These are phyloP conservation scores for Campylomormyrus numenius DNA, from an alignment of 2,113 vertebrate species.

Conservation along the genomic window DNA sequence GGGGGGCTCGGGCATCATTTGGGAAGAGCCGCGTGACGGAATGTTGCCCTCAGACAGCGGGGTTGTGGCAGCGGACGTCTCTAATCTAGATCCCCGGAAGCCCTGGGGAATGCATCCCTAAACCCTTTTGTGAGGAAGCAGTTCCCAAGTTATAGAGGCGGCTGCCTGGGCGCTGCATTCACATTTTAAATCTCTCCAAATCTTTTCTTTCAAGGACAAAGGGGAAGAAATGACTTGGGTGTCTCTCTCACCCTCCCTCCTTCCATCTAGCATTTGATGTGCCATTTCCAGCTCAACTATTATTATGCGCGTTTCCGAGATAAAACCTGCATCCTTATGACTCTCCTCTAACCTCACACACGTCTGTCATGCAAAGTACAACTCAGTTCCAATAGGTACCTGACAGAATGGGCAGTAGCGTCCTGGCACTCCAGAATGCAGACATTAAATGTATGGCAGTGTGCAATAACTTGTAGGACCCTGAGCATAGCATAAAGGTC, in stretches of 20 bases:
- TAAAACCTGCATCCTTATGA: background rate
- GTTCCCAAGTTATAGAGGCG: background rate
- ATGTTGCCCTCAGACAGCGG: background rate
- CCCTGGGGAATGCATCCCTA: background rate
- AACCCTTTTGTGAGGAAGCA: background rate
- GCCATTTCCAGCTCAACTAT: background rate
- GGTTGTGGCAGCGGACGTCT: background rate
- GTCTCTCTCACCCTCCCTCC: background rate
- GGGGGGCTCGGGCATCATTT: background rate
- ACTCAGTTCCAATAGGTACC: background rate
- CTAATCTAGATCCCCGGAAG: background rate
- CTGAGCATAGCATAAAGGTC: background rate
- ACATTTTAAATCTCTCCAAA: background rate
- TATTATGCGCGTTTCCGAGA: background rate
- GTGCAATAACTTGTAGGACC: background rate
- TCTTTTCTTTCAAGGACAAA: conserved; percentile 11
- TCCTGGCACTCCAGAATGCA: background rate
- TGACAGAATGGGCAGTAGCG: background rate
- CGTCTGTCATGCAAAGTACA: background rate
- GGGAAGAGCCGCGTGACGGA: background rate
- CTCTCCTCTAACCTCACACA: conserved; percentile 27
- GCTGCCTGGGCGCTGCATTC: background rate
- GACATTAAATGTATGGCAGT: background rate
- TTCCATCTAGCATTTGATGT: background rate
- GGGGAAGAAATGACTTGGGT: background rate